Evolutionary conservation across 2,797 vertebrate genomes (phyloP).

Genomic region (Labeo calbasu): DNA sequence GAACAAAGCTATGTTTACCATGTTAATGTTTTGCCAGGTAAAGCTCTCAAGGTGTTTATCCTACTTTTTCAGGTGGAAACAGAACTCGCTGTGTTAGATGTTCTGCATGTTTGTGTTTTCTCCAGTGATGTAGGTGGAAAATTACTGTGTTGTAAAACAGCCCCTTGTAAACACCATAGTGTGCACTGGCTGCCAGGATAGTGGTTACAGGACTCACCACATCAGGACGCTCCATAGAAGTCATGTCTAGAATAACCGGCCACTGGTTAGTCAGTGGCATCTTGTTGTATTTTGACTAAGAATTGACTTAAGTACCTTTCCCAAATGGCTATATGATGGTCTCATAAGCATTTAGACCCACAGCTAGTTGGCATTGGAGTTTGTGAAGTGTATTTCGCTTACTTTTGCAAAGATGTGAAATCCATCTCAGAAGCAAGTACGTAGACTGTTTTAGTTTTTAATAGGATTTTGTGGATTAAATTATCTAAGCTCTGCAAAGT

Average conservation of each 20-base stretch:
- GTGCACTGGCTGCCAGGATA: slow-evolving; percentile 1
- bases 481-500: slow-evolving; percentile 29
- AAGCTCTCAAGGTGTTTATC: neutral
- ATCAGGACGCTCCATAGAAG: slow-evolving; percentile 12
- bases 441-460: slow-evolving; percentile 37
- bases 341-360: neutral
- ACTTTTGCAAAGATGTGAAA: slow-evolving; percentile 20
- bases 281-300: neutral
- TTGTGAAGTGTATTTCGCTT: neutral
- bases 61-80: neutral
- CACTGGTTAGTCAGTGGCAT: neutral
- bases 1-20: neutral
- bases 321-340: neutral
- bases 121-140: slow-evolving; percentile 43
- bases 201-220: slow-evolving; percentile 5
- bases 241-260: neutral
- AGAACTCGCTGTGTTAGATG: neutral
- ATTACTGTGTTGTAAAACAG: slow-evolving; percentile 36
- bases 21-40: neutral
- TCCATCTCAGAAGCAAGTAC: slow-evolving; percentile 5
- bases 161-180: slow-evolving; percentile 36
- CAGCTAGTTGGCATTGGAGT: neutral
- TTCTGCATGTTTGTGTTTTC: slow-evolving; percentile 15
- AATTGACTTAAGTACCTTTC: neutral
- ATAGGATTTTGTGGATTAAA: slow-evolving; percentile 50